Percentiles rank a stretch among this genome's conserved stretches.
phyloP scores from a whole-genome alignment of 2,888 invertebrate genomes.

The Ophioninae sp. region DNA sequence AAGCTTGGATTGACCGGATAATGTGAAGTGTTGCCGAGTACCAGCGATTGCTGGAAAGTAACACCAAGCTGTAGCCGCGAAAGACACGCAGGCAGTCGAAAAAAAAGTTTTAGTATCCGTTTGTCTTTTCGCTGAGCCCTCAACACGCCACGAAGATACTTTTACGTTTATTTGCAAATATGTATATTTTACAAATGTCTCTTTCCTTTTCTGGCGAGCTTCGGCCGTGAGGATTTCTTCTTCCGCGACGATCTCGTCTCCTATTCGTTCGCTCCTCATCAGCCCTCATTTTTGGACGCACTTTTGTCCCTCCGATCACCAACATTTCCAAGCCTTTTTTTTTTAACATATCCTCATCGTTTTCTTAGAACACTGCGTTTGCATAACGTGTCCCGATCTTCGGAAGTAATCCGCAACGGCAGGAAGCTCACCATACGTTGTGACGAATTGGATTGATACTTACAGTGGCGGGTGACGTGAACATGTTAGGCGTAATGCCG shows the following conservation, averaged over 20 bases:
- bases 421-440: constrained; percentile 61
- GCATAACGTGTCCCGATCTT: constrained; percentile 6
- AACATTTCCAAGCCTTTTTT: not conserved
- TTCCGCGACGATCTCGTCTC: constrained; percentile 42
- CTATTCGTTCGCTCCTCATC: constrained; percentile 1
- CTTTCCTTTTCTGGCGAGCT: constrained; percentile 54
- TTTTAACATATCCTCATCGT: not conserved
- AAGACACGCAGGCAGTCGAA: constrained; percentile 75
- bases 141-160: constrained; percentile 43
- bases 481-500: constrained; percentile 87
- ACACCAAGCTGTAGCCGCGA: constrained; percentile 80
- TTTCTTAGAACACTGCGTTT: not conserved
- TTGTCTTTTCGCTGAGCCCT: constrained; percentile 58
- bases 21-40: constrained; percentile 84
- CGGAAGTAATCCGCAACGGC: constrained; percentile 58
- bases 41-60: constrained; percentile 82
- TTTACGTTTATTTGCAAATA: constrained; percentile 22
- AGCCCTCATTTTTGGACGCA: not conserved
- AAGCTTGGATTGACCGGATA: constrained; percentile 88
- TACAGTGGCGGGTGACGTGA: constrained; percentile 82
- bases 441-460: constrained; percentile 69
- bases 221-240: constrained; percentile 58
- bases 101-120: constrained; percentile 74
- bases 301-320: not conserved
- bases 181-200: not conserved